Percentiles rank a stretch among this genome's conserved stretches.
Conservation (phyloP, 2,797 vertebrate species). For the Spinibarbus caldwelli region DNA sequence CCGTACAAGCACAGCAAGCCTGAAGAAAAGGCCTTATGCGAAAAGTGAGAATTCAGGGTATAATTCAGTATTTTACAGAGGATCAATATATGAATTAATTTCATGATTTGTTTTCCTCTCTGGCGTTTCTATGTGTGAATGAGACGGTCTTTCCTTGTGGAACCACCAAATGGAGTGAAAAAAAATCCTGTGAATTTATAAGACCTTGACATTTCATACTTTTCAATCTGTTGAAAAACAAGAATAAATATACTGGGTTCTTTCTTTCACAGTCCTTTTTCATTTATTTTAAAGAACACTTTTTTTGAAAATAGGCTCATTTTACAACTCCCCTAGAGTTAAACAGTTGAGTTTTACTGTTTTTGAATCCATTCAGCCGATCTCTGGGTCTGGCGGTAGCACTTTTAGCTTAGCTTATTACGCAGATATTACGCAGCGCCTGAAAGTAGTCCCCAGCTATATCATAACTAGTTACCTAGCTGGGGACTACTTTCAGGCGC, state of each 20-base stretch:
- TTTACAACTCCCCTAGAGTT: no score
- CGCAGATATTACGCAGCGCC: no score
- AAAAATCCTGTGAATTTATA: slow-evolving; percentile 60
- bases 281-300: slow-evolving; percentile 25
- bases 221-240: slow-evolving; percentile 15
- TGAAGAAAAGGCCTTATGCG: slow-evolving; percentile 75
- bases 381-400: no score
- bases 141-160: slow-evolving; percentile 60
- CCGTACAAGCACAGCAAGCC: slow-evolving; percentile 66
- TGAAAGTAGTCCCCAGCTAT: no score
- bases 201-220: slow-evolving; percentile 32
- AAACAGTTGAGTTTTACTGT: no score
- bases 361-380: no score
- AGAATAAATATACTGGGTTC: not conserved
- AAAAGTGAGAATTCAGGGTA: slow-evolving; percentile 71
- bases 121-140: slow-evolving; percentile 60
- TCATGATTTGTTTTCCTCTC: slow-evolving; percentile 38
- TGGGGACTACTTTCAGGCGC: no score
- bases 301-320: no score
- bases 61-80: slow-evolving; percentile 67
- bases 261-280: slow-evolving; percentile 1
- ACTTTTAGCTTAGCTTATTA: no score
- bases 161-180: not conserved
- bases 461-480: no score
- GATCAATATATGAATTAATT: slow-evolving; percentile 79